These are phyloP conservation scores for Drosophila mayri DNA, from an alignment of 1,140 invertebrate genomes.

Conservation along the genomic window DNA sequence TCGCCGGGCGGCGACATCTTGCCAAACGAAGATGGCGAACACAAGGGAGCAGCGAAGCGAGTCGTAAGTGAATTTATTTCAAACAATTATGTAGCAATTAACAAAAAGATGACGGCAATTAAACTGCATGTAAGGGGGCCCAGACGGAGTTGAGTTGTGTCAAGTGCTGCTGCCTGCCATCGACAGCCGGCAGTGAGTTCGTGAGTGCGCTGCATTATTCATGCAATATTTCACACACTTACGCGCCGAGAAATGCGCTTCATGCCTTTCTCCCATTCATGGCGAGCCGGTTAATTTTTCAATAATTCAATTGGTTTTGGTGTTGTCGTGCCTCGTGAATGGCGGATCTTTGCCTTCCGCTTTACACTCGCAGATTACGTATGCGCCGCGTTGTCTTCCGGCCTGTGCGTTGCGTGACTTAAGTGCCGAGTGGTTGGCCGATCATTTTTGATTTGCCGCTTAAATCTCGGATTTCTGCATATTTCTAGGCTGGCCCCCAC, in stretches of 20 bases:
- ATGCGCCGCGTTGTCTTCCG: conserved; percentile 52
- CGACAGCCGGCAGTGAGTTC: conserved; percentile 36
- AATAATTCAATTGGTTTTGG: conserved; percentile 72
- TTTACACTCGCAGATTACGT: conserved; percentile 51
- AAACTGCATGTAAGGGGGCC: conserved; percentile 41
- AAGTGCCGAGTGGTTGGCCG: conserved; percentile 30
- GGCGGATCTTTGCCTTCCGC: conserved; percentile 3
- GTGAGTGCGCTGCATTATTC: conserved; percentile 64
- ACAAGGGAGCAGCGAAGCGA: conserved; percentile 10
- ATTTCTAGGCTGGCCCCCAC: conserved; percentile 19
- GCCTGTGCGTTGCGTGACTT: conserved; percentile 41
- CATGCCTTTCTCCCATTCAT: conserved; percentile 27
- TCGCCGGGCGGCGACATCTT: conserved; percentile 42
- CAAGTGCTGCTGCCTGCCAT: conserved; percentile 44
- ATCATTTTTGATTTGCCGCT: conserved; percentile 68
- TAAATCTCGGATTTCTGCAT: conserved; percentile 60
- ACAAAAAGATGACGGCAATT: conserved; percentile 81
- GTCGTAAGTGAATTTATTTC: conserved; percentile 78
- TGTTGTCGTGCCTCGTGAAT: background rate
- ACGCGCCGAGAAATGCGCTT: conserved; percentile 41
- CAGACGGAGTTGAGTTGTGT: conserved; percentile 34
- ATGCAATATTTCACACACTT: conserved; percentile 66
- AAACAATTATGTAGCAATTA: conserved; percentile 83
- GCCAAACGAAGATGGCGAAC: conserved; percentile 14
- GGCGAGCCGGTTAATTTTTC: conserved; percentile 72